Evolutionary conservation across 2,888 invertebrate species (phyloP).

Genomic region (Stenichneumon culpator): DNA sequence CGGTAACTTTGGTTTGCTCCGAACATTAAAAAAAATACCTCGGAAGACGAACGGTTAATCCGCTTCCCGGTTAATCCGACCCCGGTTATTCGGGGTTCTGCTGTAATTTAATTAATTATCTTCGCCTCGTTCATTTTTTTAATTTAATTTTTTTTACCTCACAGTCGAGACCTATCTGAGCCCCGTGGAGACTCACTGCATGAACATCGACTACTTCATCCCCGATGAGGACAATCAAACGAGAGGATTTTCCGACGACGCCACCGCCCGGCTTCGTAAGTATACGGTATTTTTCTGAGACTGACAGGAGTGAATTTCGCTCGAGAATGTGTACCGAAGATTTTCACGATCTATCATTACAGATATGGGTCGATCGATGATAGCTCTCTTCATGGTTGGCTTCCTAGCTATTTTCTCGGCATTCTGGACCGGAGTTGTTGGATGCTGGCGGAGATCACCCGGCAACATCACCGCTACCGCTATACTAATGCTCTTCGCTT

Average conservation of each 20-base stretch:
- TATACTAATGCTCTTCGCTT: conserved; percentile 94
- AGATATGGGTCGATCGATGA: conserved; percentile 96
- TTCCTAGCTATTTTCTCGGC: conserved; percentile 96
- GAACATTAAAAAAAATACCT: too few species aligned
- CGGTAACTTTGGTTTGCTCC: too few species aligned
- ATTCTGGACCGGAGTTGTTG: conserved; percentile 98
- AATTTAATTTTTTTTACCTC: conserved; percentile 26
- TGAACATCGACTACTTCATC: conserved; percentile 97
- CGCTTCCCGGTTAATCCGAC: too few species aligned
- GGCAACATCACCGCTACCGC: conserved; percentile 97
- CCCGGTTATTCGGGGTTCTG: too few species aligned
- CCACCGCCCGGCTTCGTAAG: conserved; percentile 94
- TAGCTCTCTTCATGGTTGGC: conserved; percentile 96
- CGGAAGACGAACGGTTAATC: too few species aligned
- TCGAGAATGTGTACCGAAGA: neutral
- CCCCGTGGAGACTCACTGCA: conserved; percentile 97
- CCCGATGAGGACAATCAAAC: conserved; percentile 95
- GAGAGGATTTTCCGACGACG: conserved; percentile 92
- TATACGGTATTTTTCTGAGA: conserved; percentile 63
- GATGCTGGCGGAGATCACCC: conserved; percentile 98
- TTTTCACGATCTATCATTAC: conserved; percentile 69
- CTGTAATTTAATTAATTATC: neutral
- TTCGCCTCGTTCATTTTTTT: neutral
- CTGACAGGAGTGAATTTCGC: neutral
- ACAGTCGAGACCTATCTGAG: conserved; percentile 95